Conservation (phyloP, 1,140 invertebrate species). For the Gonatopus flavifemur region DNA sequence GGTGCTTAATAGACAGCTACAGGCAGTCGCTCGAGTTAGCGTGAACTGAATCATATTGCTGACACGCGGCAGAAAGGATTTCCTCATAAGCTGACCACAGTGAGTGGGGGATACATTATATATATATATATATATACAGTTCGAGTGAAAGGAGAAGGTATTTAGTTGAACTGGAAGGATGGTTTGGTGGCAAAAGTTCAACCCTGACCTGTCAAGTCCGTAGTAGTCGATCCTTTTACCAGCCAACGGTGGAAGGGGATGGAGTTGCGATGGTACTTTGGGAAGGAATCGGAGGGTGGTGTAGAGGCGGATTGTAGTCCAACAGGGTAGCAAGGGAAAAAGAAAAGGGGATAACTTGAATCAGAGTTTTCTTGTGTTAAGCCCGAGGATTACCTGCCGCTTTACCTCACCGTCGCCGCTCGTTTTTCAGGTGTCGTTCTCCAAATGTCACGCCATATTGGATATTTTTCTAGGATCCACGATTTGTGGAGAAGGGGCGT, state of each 20-base stretch:
- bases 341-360: slow-evolving; percentile 42
- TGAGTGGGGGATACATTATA: slow-evolving; percentile 31
- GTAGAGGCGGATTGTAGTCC: background rate
- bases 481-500: no score
- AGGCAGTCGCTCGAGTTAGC: slow-evolving; percentile 35
- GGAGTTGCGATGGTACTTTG: background rate
- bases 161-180: no score
- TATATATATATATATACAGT: no score
- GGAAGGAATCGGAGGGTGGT: background rate
- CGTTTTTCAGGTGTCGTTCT: slow-evolving; percentile 47
- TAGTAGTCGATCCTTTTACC: no score
- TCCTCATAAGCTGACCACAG: slow-evolving; percentile 49
- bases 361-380: slow-evolving; percentile 48
- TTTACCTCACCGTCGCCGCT: slow-evolving; percentile 43
- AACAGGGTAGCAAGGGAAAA: no score
- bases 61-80: slow-evolving; percentile 41
- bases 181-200: background rate
- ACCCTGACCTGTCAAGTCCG: no score
- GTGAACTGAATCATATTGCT: slow-evolving; percentile 45
- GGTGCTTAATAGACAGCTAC: slow-evolving; percentile 51
- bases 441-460: slow-evolving; percentile 46
- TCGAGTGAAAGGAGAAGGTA: no score
- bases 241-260: background rate
- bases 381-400: slow-evolving; percentile 42
- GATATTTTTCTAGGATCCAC: no score